Conservation (phyloP, 2,888 invertebrate species). For the Drosophila greeni region DNA sequence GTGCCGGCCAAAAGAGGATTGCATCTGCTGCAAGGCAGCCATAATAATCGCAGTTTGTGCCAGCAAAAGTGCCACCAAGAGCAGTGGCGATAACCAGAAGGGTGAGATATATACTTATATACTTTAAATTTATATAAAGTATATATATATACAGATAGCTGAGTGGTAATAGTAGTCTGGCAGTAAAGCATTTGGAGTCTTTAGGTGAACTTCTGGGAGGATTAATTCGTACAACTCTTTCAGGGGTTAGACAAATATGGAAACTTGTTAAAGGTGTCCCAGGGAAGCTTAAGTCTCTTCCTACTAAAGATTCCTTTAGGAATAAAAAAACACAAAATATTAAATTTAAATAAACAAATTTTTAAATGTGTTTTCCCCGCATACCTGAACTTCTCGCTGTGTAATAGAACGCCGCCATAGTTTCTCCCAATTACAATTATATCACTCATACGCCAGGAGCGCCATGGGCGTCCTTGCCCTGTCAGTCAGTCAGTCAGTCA, state of each 20-base stretch:
- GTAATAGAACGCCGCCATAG: conserved; percentile 4
- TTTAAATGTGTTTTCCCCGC: too few species aligned
- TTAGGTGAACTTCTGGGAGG: not conserved
- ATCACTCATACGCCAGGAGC: conserved; percentile 43
- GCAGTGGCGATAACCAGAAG: not conserved
- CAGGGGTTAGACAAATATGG: not conserved
- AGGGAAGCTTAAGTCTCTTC: not conserved
- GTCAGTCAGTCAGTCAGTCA: conserved; percentile 12
- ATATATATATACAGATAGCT: too few species aligned
- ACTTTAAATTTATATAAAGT: too few species aligned
- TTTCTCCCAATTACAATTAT: conserved; percentile 32
- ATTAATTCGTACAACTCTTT: too few species aligned
- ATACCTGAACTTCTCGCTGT: not conserved
- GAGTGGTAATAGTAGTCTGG: not conserved
- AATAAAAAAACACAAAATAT: not conserved
- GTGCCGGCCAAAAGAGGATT: conserved; percentile 14
- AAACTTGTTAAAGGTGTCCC: fast-evolving
- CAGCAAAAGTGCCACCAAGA: not conserved
- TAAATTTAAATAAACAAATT: not conserved
- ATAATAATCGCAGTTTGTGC: conserved; percentile 25
- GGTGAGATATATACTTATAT: not conserved
- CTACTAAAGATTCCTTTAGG: not conserved
- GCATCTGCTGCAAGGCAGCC: conserved; percentile 33
- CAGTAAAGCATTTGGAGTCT: not conserved
- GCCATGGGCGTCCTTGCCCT: conserved; percentile 4